These are phyloP conservation scores for Tiliqua scincoides DNA, from an alignment of 2,113 vertebrate species.

Conservation along the genomic window DNA sequence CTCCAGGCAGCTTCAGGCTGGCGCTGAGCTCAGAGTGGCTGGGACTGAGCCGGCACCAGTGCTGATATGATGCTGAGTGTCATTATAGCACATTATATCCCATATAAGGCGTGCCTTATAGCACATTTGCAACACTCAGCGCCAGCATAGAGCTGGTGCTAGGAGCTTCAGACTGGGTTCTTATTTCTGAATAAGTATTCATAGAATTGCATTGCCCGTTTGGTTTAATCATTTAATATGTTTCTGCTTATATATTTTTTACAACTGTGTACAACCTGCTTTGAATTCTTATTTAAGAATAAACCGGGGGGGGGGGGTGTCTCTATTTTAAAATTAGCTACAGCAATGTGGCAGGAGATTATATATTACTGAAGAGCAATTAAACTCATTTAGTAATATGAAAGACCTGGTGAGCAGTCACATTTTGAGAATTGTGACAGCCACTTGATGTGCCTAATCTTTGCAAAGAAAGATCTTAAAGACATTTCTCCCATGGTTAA, in stretches of 20 bases:
- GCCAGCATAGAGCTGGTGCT: too few species aligned
- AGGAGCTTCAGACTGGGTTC: too few species aligned
- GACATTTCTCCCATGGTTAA: background rate
- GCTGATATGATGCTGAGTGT: too few species aligned
- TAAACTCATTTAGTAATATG: constrained; percentile 34
- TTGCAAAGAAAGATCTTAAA: constrained; percentile 13
- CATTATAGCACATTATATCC: too few species aligned
- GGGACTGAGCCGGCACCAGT: too few species aligned
- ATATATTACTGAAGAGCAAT: constrained; percentile 59
- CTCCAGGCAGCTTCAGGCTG: too few species aligned
- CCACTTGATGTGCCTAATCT: constrained; percentile 15
- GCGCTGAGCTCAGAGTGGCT: too few species aligned
- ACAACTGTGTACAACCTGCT: background rate
- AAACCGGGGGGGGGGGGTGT: too few species aligned
- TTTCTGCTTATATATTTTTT: background rate
- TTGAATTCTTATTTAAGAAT: background rate
- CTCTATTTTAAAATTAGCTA: constrained; percentile 33
- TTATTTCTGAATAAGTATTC: too few species aligned
- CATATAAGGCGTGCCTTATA: too few species aligned
- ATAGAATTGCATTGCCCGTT: too few species aligned
- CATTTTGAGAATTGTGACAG: constrained; percentile 39
- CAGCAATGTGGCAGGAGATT: constrained; percentile 1
- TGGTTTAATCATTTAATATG: background rate
- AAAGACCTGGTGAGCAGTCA: constrained; percentile 37
- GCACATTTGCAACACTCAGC: too few species aligned